Evolutionary conservation across 2,113 vertebrate species (phyloP), one percentile per base, ranked within the genome.

Genomic region (Anguilla japonica): DNA sequence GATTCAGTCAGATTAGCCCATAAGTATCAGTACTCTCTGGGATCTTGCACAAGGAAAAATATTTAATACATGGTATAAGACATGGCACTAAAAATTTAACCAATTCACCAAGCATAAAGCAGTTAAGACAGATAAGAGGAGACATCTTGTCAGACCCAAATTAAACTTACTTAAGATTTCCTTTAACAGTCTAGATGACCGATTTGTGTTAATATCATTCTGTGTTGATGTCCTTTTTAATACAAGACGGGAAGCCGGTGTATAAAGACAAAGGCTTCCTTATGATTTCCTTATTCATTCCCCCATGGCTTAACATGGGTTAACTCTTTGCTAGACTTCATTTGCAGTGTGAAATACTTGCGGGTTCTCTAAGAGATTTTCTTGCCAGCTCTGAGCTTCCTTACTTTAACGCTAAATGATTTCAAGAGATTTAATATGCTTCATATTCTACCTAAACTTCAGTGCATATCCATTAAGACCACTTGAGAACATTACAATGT

Each of bases 71-170:
- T 8, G 53, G 53, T 8, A 56, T 56, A 56, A 18, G 60, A 16
- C 34, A 34, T 34, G 34, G 34, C 34, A 63, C 14, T 20, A 18
- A 63, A 63, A 18, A 63, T 9, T 16, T 63, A 63, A 63, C 60
- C 60, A 20, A 63, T 63, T 63, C 60, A 13, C 0, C 20, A 63
- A 18, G 60, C 60, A 63, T 63, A 63, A 63, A 18, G 14, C 60
- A 63, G 60, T 3, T 63, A 63, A 63, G 60, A 63, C 14, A 63
- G 60, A 63, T 63, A 13, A 63, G 60, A 63, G 60, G 20, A 63
- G 20, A 63, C 34, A 34, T 34, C 82, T 83, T 83, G 43, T 56
- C 81, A 83, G 40, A 56, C 53, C 43, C 43, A 83, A 83, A 83
- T 83, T 43, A 53, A 83, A 83, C 20, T 53, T 29, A 63, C 20